phyloP scores from a whole-genome alignment of 2,113 vertebrate species.

The Psilopsiagon aymara region DNA sequence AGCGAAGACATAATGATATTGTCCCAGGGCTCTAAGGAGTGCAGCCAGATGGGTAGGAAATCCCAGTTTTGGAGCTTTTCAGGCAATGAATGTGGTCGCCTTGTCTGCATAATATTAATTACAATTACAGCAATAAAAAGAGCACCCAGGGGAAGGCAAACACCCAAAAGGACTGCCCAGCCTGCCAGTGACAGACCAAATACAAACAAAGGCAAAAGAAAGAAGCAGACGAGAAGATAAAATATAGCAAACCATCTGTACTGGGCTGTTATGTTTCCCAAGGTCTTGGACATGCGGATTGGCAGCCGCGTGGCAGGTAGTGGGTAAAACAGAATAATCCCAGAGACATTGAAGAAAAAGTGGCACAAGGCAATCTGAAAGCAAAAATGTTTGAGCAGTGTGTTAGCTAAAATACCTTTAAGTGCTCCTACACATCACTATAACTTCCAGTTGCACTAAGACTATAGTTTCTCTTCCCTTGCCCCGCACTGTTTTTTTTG shows the following conservation, averaged over 20 bases:
- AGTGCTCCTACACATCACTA: not conserved
- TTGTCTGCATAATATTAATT: slow-evolving; percentile 85
- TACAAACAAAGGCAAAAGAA: slow-evolving; percentile 82
- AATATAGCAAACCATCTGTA: slow-evolving; percentile 94
- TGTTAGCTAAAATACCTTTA: not conserved
- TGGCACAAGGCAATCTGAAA: slow-evolving; percentile 94
- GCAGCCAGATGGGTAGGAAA: slow-evolving; percentile 88
- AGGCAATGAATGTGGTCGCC: slow-evolving; percentile 75
- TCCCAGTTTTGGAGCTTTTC: slow-evolving; percentile 82
- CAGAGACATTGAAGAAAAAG: slow-evolving; percentile 97
- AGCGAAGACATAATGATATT: slow-evolving; percentile 40
- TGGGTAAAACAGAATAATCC: slow-evolving; percentile 93
- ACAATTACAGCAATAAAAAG: slow-evolving; percentile 75
- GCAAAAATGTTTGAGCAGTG: not conserved
- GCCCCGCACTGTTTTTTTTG: not conserved
- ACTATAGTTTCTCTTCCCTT: not conserved
- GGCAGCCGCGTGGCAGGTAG: slow-evolving; percentile 88
- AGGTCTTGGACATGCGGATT: slow-evolving; percentile 84
- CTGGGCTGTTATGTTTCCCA: slow-evolving; percentile 86
- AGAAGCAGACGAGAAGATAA: slow-evolving; percentile 89
- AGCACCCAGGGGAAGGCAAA: slow-evolving; percentile 79
- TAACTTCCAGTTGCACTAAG: not conserved
- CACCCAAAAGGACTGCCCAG: slow-evolving; percentile 88
- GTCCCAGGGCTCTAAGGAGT: slow-evolving; percentile 91
- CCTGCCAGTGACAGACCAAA: slow-evolving; percentile 91